Percentiles rank a stretch among this genome's conserved stretches.
Evolutionary conservation across 2,888 invertebrate species (phyloP).

Genomic region (Tenthredo distinguenda): DNA sequence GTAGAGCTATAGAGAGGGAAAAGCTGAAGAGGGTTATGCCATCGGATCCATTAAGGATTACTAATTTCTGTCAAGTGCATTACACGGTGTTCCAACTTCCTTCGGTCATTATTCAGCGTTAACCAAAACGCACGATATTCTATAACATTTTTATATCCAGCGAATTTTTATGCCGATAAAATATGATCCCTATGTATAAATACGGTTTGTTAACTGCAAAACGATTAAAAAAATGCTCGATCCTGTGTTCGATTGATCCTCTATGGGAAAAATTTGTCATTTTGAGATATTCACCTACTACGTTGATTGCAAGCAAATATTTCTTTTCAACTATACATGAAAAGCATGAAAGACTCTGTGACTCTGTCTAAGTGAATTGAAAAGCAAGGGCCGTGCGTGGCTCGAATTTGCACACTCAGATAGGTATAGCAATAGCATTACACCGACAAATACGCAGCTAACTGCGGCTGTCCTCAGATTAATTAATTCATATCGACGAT

Average conservation of each 20-base stretch:
- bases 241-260: not conserved
- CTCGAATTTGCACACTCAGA: not conserved
- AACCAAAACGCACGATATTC: not conserved
- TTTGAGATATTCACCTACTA: not conserved
- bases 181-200: not conserved
- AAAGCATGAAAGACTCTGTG: not conserved
- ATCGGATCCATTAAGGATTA: slow-evolving; percentile 70
- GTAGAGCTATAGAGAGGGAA: slow-evolving; percentile 56
- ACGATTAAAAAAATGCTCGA: too few species aligned
- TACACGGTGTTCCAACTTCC: slow-evolving; percentile 28
- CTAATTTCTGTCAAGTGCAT: slow-evolving; percentile 69
- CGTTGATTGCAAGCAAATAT: not conserved
- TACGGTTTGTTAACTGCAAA: too few species aligned
- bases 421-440: not conserved
- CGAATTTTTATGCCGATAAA: not conserved
- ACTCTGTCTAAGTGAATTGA: not conserved
- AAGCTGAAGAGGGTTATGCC: slow-evolving; percentile 56
- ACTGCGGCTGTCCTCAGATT: not conserved
- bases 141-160: not conserved
- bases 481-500: slow-evolving; percentile 34
- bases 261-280: not conserved
- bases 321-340: not conserved
- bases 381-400: not conserved
- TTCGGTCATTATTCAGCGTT: slow-evolving; percentile 31
- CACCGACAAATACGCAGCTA: not conserved